phyloP scores from a whole-genome alignment of 2,888 invertebrate genomes.

The Watsonalla binaria region DNA sequence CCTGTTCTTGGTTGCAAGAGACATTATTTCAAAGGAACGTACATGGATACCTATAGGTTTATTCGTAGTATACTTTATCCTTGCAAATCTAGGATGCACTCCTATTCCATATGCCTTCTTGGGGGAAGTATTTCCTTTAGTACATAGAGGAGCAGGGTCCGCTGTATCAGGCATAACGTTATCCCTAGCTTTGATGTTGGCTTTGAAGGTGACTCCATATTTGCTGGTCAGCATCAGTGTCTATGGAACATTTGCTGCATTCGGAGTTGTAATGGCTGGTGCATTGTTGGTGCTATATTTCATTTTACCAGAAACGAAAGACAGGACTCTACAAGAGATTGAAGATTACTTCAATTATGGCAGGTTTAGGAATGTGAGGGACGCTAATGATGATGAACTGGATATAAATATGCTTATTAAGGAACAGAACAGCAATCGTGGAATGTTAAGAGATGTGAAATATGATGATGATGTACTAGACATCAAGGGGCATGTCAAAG shows the following conservation, averaged over 20 bases:
- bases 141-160: constrained; percentile 35
- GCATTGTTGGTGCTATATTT: constrained; percentile 25
- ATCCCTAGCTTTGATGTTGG: constrained; percentile 28
- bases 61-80: constrained; percentile 36
- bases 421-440: background rate
- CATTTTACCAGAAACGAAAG: constrained; percentile 34
- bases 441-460: no score
- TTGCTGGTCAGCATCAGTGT: constrained; percentile 32
- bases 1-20: constrained; percentile 25
- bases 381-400: constrained; percentile 28
- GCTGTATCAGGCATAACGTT: constrained; percentile 33
- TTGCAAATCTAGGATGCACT: constrained; percentile 43
- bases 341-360: constrained; percentile 37
- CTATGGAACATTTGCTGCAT: constrained; percentile 50
- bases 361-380: constrained; percentile 19
- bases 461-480: no score
- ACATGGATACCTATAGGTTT: constrained; percentile 27
- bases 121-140: constrained; percentile 41
- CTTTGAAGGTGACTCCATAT: constrained; percentile 35
- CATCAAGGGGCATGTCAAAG: no score
- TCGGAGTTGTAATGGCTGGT: constrained; percentile 27
- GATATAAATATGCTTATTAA: constrained; percentile 19
- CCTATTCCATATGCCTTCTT: constrained; percentile 40
- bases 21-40: constrained; percentile 24
- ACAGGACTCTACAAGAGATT: constrained; percentile 33